phyloP scores from a whole-genome alignment of 2,888 invertebrate species.

The Drosophila borborema region DNA sequence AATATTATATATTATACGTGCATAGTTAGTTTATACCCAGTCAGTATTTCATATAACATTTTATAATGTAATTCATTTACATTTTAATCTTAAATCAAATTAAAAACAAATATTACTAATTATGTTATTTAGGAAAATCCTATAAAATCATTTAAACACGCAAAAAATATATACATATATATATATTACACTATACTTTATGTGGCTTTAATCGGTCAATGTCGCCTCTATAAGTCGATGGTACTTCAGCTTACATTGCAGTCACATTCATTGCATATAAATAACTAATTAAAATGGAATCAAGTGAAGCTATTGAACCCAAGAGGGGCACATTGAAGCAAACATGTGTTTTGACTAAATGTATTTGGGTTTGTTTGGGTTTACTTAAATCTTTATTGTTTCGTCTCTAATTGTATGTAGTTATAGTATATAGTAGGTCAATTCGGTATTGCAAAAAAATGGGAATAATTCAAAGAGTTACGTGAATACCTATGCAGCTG shows the following conservation, averaged over 20 bases:
- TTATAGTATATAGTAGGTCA: not conserved
- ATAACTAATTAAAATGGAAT: slow-evolving; percentile 40
- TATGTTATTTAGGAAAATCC: not conserved
- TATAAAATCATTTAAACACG: not conserved
- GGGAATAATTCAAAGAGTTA: not conserved
- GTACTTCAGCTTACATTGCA: slow-evolving; percentile 15
- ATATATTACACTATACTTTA: slow-evolving; percentile 24
- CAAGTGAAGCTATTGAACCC: slow-evolving; percentile 57
- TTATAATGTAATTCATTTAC: too few species aligned
- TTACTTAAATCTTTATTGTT: not conserved
- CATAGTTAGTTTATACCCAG: too few species aligned
- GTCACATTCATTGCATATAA: slow-evolving; percentile 53
- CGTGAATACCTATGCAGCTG: not conserved
- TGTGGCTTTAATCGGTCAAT: slow-evolving; percentile 65
- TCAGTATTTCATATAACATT: too few species aligned
- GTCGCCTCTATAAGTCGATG: slow-evolving; percentile 35
- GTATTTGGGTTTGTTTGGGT: slow-evolving; percentile 11
- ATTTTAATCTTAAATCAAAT: too few species aligned
- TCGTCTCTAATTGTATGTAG: not conserved
- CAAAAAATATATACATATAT: not conserved
- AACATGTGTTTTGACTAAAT: slow-evolving; percentile 18
- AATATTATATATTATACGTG: too few species aligned
- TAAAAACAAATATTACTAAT: not conserved
- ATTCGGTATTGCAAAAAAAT: slow-evolving; percentile 15
- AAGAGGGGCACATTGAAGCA: not conserved